phyloP scores from a whole-genome alignment of 2,113 vertebrate species.

The Scophthalmus maximus region DNA sequence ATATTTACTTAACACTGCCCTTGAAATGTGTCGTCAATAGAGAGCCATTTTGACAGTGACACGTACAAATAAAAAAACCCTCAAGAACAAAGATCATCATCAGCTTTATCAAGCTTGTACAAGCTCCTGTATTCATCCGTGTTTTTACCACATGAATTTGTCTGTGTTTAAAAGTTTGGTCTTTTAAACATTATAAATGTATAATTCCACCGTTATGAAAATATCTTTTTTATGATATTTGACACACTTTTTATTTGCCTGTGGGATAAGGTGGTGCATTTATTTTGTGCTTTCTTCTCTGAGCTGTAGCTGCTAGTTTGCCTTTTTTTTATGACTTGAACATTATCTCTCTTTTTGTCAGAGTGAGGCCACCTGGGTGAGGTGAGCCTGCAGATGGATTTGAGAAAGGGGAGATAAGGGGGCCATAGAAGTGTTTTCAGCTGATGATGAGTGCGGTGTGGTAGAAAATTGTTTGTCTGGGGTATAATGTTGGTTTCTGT shows the following conservation, averaged over 20 bases:
- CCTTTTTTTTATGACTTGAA: too few relatives aligned
- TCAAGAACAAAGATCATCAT: neutral
- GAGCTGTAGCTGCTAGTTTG: too few relatives aligned
- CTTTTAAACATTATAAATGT: neutral
- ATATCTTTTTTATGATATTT: neutral
- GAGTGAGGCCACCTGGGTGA: constrained; percentile 75
- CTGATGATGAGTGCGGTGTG: constrained; percentile 57
- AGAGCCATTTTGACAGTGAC: neutral
- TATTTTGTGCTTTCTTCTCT: neutral
- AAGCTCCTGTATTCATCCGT: neutral
- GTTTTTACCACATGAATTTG: neutral
- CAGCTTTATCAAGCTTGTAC: neutral
- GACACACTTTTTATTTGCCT: neutral
- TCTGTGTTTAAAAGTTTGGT: neutral
- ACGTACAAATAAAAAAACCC: too few relatives aligned
- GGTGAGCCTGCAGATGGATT: constrained; percentile 55
- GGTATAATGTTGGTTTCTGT: constrained; percentile 57
- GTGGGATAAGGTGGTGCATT: neutral
- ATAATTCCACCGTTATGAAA: neutral
- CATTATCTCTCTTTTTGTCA: constrained; percentile 48
- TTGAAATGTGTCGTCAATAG: neutral
- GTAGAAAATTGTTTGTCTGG: constrained; percentile 55
- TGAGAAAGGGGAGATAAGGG: constrained; percentile 48
- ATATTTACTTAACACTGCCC: too few relatives aligned
- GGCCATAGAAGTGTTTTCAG: constrained; percentile 39